Conservation (phyloP, 2,888 invertebrate species). For the Tribolium freemani region DNA sequence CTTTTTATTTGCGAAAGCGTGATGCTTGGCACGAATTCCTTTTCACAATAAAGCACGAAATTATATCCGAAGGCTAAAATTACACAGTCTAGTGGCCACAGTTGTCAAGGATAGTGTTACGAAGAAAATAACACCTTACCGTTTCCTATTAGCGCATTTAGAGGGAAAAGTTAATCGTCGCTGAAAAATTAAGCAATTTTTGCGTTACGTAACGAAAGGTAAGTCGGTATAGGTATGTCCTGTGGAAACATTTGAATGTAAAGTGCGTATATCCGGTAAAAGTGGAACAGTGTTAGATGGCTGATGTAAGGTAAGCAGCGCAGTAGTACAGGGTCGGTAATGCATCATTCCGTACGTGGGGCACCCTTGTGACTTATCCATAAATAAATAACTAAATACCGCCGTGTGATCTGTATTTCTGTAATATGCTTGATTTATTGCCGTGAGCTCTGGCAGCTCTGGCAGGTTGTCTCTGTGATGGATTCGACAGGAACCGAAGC, state of each 20-base stretch:
- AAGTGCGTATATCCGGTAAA: slow-evolving; percentile 53
- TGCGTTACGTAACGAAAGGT: slow-evolving; percentile 8
- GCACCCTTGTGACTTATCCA: slow-evolving; percentile 37
- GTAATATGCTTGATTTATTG: neutral
- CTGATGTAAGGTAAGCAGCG: slow-evolving; percentile 54
- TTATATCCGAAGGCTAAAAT: slow-evolving; percentile 50
- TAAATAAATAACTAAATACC: neutral
- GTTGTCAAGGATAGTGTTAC: slow-evolving; percentile 55
- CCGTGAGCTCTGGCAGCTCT: neutral
- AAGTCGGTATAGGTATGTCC: slow-evolving; percentile 21
- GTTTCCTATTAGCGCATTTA: slow-evolving; percentile 32
- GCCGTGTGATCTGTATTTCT: neutral
- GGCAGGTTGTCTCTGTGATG: neutral
- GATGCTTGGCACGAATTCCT: slow-evolving; percentile 20
- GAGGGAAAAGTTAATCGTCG: slow-evolving; percentile 17
- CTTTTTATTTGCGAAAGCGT: neutral
- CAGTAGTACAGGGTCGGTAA: slow-evolving; percentile 59
- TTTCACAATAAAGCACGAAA: slow-evolving; percentile 30
- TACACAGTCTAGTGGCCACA: slow-evolving; percentile 58
- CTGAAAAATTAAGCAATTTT: slow-evolving; percentile 19
- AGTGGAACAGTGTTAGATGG: slow-evolving; percentile 49
- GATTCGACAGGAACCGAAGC: neutral
- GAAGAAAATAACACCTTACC: slow-evolving; percentile 35
- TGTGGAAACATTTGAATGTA: slow-evolving; percentile 39
- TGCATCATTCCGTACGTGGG: slow-evolving; percentile 46